Base-by-base conservation (phyloP, 1,140 invertebrate genomes). In the Euborellia annulipes region DNA sequence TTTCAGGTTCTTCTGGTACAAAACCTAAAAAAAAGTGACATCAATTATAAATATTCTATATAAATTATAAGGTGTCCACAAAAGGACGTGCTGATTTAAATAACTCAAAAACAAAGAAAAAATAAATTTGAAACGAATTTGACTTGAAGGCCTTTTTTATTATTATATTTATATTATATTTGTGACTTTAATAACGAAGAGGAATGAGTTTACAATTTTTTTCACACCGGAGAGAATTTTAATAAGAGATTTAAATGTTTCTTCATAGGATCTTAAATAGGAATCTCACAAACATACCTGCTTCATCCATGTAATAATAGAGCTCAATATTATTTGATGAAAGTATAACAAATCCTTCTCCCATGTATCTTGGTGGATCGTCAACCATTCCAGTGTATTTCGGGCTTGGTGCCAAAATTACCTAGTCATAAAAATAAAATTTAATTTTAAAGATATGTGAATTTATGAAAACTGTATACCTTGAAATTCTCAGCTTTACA, bases 301-400 rank as follows among this genome's bases (percentile, higher is more conserved):
- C 81, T 64, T 95, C 88, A 64, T 97, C 92, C 83, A 93, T 89
- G 55, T 94, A 95, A 61, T 90, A 94, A 63, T 96, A 95, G 19
- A 95, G 66, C 59, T 95, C 86, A 50, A 96, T 82, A 57, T 86
- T 81, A 61, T 94, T 95, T 3, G 89, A 91, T 59, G 91, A 92
- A 64, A 97, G 76, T 7, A 98, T 76, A 7, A 95, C 92, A 67
- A 98, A 98, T 3, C 93, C 94, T 68, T 97, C 90, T 16, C 91
- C 92, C 92, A 98, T 98, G 53, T 85, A 94, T 27, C 94, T 63
- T 2, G 94, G 94, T 3, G 94, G 92, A 57, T 97, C 92, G 66
- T 97, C 92, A 2, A 83, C 75, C 66, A 91, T 77, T 2, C 88
- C 88, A 2, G 81, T 89, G 61, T 94, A 96, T 58, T 93, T 93